Base-by-base conservation (phyloP, 1,140 invertebrate species). In the Ostrea denselamellosa region DNA sequence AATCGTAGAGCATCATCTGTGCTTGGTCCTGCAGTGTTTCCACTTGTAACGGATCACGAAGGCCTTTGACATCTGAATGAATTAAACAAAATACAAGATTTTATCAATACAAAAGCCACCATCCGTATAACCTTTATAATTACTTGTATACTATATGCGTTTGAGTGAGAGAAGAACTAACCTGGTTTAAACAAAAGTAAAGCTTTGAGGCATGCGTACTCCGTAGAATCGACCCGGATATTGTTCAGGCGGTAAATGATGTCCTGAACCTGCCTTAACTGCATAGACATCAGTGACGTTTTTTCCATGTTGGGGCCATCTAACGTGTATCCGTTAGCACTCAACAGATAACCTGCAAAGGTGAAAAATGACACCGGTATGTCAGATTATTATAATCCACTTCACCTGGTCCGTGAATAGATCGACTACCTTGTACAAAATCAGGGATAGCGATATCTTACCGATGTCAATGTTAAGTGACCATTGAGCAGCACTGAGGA, bases 21-120 rank as follows among this genome's bases (percentile, higher is more conserved):
- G 98, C 98, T 94, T 99, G 99, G 95, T 99, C 99, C 94, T 99
- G 98, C 0, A 99, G 96, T 93, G 98, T 98, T 95, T 99, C 98
- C 34, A 99, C 98, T 95, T 99, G 98, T 14, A 97, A 96, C 0
- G 98, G 97, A 94, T 99, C 98, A 94, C 99, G 98, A 51, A 99
- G 95, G 5, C 98, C 98, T 87, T 98, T 96, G 0, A 98, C 92
- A 77, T 96, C 96, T 96, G 90, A 83, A 94, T 94, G n/a, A 19
- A 83, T 7, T 19, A 19, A 19, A 62, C 7, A 62, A 3, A 58
- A 12, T 19, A 58, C 19, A 19, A n/a, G n/a, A 62, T 19, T 62
- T 0, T 62, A 58, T 58, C 4, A 12, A 19, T 58, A 17, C 56
- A 19, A 19, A 62, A 62, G 9, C 17, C 17, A 56, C 54, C 54